These are phyloP conservation scores for rat (Rattus norvegicus) DNA, from an alignment of 2,113 vertebrate species.

Conservation along the genomic window GRCr8 NC_086036.1:77731001-77731500, in stretches of 20 bases:
- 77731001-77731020: background rate
- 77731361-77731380: too few relatives aligned
- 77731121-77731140: background rate
- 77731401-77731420: fast-evolving
- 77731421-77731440: background rate
- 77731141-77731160: background rate
- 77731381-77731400: background rate
- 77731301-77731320: background rate
- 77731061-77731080: background rate
- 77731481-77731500: fast-evolving
- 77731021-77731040: background rate
- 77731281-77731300: background rate
- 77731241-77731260: fast-evolving
- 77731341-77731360: background rate
- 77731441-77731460: fast-evolving
- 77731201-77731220: fast-evolving
- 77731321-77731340: background rate
- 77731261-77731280: background rate
- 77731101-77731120: background rate
- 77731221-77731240: too few relatives aligned
- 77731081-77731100: background rate
- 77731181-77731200: background rate
- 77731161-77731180: background rate
- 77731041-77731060: background rate
- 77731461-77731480: background rate